Conservation (phyloP, 37 sponge, comb jelly and placozoan genomes). For the Chondrilla cf. caribensis region DNA sequence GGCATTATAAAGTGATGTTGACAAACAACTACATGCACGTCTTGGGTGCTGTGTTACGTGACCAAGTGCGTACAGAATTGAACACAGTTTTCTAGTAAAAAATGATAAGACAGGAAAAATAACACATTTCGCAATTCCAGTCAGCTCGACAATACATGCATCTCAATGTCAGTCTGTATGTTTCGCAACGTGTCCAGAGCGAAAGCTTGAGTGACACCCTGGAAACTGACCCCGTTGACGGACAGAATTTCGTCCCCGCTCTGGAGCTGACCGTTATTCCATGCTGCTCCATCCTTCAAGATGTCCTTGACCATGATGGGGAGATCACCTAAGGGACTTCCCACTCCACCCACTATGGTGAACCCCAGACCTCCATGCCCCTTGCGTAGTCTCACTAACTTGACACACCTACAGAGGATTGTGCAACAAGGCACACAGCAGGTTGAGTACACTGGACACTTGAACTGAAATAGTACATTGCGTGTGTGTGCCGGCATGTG, state of each 20-base stretch:
- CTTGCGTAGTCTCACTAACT: constrained; percentile 44
- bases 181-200: constrained; percentile 66
- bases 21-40: too few relatives aligned
- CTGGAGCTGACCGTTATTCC: constrained; percentile 46
- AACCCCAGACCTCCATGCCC: constrained; percentile 78
- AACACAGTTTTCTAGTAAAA: too few relatives aligned
- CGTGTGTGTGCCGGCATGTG: too few relatives aligned
- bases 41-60: too few relatives aligned
- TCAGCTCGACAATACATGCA: constrained; percentile 39
- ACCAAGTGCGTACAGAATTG: too few relatives aligned
- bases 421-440: too few relatives aligned
- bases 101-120: too few relatives aligned
- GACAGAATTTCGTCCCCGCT: constrained; percentile 61
- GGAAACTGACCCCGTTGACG: constrained; percentile 74
- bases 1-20: too few relatives aligned
- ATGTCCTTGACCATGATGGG: constrained; percentile 76
- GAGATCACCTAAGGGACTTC: constrained; percentile 60
- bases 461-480: too few relatives aligned
- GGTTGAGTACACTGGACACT: too few relatives aligned
- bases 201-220: constrained; percentile 55
- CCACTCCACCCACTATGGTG: constrained; percentile 79
- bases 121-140: too few relatives aligned
- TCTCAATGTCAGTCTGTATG: constrained; percentile 52
- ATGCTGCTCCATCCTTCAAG: constrained; percentile 66
- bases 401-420: constrained; percentile 22